These are phyloP conservation scores for Xylota segnis DNA, from an alignment of 2,888 invertebrate species.

Conservation along the genomic window DNA sequence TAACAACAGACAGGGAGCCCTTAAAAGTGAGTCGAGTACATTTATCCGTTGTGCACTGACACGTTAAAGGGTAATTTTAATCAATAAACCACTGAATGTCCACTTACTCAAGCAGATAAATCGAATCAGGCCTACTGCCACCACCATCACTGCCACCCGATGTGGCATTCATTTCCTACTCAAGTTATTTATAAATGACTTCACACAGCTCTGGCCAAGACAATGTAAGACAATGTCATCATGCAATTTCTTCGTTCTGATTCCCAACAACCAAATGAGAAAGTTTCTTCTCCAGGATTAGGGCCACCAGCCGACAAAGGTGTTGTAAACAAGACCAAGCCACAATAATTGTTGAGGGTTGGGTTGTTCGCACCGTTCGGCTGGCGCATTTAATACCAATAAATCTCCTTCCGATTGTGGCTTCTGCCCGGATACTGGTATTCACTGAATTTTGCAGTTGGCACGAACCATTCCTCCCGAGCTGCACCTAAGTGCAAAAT, in stretches of 20 bases:
- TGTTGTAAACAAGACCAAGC: conserved; percentile 43
- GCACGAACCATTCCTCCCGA: conserved; percentile 24
- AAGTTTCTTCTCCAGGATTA: not conserved
- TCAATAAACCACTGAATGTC: conserved; percentile 52
- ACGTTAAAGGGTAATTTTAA: conserved; percentile 38
- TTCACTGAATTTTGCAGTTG: conserved; percentile 23
- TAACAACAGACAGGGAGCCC: conserved; percentile 1
- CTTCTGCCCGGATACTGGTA: conserved; percentile 20
- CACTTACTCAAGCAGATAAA: conserved; percentile 39
- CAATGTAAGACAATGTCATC: conserved; percentile 44
- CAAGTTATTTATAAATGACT: conserved; percentile 22
- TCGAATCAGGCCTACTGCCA: conserved; percentile 24
- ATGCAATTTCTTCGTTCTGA: conserved; percentile 15
- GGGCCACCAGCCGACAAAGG: conserved; percentile 1
- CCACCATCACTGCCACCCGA: conserved; percentile 3
- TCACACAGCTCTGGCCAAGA: not conserved
- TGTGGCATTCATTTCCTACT: not conserved
- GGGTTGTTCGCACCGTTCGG: conserved; percentile 56
- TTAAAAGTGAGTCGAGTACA: conserved; percentile 35
- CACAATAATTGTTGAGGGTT: conserved; percentile 49
- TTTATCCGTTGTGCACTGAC: conserved; percentile 31
- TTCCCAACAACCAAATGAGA: conserved; percentile 8
- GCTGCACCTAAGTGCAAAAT: conserved; percentile 54
- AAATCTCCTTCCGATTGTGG: conserved; percentile 70
- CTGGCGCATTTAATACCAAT: conserved; percentile 61